These are phyloP conservation scores for Raillietiella orientalis DNA, from an alignment of 2,888 invertebrate species.

Conservation along the genomic window DNA sequence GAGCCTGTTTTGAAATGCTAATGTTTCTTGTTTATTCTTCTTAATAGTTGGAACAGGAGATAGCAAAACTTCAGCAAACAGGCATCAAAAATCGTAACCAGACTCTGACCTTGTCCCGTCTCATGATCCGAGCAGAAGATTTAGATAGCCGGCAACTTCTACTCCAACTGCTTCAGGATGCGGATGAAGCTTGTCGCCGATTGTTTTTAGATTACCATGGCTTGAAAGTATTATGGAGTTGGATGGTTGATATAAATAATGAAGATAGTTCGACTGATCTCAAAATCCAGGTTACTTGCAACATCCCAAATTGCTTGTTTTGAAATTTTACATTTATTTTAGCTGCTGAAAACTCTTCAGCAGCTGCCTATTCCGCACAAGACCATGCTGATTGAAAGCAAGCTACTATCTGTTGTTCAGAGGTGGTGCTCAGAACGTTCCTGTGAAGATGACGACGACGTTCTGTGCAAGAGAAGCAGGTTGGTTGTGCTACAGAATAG, in stretches of 20 bases:
- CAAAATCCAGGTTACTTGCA: conserved; percentile 7
- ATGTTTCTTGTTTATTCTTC: conserved; percentile 6
- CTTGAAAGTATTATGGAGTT: conserved; percentile 55
- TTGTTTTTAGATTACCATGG: conserved; percentile 39
- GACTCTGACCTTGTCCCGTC: conserved; percentile 53
- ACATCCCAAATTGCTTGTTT: conserved; percentile 7
- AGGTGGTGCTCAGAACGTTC: conserved; percentile 26
- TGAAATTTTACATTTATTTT: conserved; percentile 1
- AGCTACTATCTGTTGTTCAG: conserved; percentile 50
- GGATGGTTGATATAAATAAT: conserved; percentile 27
- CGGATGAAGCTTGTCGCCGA: conserved; percentile 38
- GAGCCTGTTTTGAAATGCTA: conserved; percentile 4
- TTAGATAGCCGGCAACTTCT: conserved; percentile 30
- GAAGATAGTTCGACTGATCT: conserved; percentile 5
- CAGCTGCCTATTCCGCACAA: conserved; percentile 71
- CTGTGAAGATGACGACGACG: too few relatives aligned
- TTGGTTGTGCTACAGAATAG: too few relatives aligned
- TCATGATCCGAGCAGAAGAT: conserved; percentile 72
- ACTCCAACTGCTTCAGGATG: conserved; percentile 37
- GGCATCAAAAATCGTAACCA: conserved; percentile 66
- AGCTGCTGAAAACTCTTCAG: conserved; percentile 45
- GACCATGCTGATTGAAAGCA: conserved; percentile 67
- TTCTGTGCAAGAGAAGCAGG: too few relatives aligned
- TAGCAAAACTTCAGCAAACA: conserved; percentile 36
- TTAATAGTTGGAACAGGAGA: conserved; percentile 49